Base-by-base conservation (phyloP, 2,113 vertebrate species). In the Salvelinus sp. region DNA sequence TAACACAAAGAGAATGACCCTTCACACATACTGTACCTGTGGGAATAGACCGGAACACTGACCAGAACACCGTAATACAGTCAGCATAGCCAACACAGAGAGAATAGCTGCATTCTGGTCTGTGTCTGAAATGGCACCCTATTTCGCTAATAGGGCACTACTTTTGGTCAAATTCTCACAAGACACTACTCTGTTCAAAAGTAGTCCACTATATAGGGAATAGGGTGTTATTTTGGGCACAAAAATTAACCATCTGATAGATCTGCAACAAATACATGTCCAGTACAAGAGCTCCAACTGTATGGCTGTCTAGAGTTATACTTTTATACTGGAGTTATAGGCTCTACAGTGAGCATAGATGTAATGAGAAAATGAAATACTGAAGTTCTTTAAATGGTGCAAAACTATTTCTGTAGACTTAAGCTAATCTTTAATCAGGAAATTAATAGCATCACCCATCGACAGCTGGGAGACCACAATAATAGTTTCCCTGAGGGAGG, bases 341-440 rank as follows among this genome's bases (percentile, higher is more conserved):
- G 3, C 1, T 14, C 28, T 28, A 66, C 33, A 69, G 50, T 88
- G 80, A 30, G 50, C 28, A 60, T 48, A 70, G 7, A 72, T 20
- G 54, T 78, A 57, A 62, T 62, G 14, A 62, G 13, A 22, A 62
- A 62, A 73, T 72, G 27, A 62, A 79, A 67, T 64, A 64, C 4
- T 44, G 62, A 64, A 25, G 60, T 62, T 77, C 73, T 66, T 80
- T 14, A n/a, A 33, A 12, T 4, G 6, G 44, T 27, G 20, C 63
- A 2, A 70, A 76, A 22, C 69, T 30, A 38, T 70, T 79, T 27
- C 69, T 76, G 81, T 57, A 79, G 71, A 82, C 81, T 27, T 74
- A 14, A 74, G 63, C 27, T 54, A 62, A 73, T 82, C 68, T 75
- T 80, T 16, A 23, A 14, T 70, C 71, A 78, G 75, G 57, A 81